These are phyloP conservation scores for Etheostoma spectabile DNA, from an alignment of 2,113 vertebrate genomes.

Conservation along the genomic window DNA sequence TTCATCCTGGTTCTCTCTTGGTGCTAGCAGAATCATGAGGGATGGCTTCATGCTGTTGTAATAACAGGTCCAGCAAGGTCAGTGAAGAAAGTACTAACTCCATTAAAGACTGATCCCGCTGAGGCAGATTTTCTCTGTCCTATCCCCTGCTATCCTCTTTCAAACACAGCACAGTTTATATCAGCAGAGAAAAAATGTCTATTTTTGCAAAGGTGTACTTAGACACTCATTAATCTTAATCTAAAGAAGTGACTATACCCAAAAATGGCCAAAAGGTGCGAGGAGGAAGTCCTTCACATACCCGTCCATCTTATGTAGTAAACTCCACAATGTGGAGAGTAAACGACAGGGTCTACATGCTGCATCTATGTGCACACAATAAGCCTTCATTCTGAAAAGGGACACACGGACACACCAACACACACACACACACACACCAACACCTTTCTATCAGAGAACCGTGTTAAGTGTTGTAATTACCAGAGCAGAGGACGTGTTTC, in stretches of 20 bases:
- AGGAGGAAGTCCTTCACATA: slow-evolving; percentile 55
- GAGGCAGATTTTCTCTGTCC: slow-evolving; percentile 66
- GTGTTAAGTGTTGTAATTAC: slow-evolving; percentile 65
- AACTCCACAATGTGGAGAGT: slow-evolving; percentile 27
- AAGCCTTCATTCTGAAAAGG: slow-evolving; percentile 6
- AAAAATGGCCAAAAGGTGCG: slow-evolving; percentile 40
- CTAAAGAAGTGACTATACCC: slow-evolving; percentile 21
- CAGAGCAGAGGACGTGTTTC: slow-evolving; percentile 47
- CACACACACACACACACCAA: slow-evolving; percentile 36
- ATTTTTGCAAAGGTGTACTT: slow-evolving; percentile 53
- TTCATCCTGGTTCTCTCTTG: slow-evolving; percentile 13
- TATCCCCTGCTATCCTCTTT: slow-evolving; percentile 36
- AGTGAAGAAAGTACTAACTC: slow-evolving; percentile 65
- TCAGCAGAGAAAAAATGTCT: slow-evolving; percentile 50
- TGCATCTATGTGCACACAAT: not conserved
- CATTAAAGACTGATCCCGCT: slow-evolving; percentile 67
- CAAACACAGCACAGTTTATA: slow-evolving; percentile 45
- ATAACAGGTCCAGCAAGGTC: slow-evolving; percentile 64
- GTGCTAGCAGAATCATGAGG: slow-evolving; percentile 31
- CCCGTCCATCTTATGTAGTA: slow-evolving; percentile 70
- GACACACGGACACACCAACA: slow-evolving; percentile 33
- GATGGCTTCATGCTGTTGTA: slow-evolving; percentile 39
- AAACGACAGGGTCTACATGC: slow-evolving; percentile 10
- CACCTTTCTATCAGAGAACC: slow-evolving; percentile 23
- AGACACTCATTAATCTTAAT: slow-evolving; percentile 58